These are phyloP conservation scores for Frankliniella intonsa DNA, from an alignment of 2,888 invertebrate genomes.

Conservation along the genomic window DNA sequence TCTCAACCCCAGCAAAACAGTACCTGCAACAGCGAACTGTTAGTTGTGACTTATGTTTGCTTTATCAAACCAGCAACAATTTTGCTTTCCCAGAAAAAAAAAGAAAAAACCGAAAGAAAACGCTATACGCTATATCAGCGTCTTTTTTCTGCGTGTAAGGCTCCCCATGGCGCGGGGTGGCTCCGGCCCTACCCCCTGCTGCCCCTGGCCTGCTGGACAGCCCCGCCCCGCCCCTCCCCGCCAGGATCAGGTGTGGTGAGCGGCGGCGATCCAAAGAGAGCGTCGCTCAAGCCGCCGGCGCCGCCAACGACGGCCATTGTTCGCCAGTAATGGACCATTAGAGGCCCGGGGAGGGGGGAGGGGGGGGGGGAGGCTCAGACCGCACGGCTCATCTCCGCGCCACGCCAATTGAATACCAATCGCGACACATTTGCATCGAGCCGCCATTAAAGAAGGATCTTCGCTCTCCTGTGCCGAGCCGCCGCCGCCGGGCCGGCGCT, in stretches of 20 bases:
- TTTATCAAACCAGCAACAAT: too few relatives aligned
- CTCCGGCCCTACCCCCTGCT: too few relatives aligned
- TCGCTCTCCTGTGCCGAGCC: not conserved
- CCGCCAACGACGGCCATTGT: not conserved
- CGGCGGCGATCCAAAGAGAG: not conserved
- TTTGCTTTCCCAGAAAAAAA: too few relatives aligned
- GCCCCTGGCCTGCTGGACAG: too few relatives aligned
- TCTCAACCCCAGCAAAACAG: too few relatives aligned
- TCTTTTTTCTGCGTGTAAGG: too few relatives aligned
- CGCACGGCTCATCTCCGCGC: constrained; percentile 6
- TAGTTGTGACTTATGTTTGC: too few relatives aligned
- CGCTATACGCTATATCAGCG: too few relatives aligned
- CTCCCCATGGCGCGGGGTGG: not conserved
- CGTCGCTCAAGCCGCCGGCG: not conserved
- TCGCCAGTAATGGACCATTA: not conserved
- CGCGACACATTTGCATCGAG: constrained; percentile 15
- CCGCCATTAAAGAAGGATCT: not conserved
- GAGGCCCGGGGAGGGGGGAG: not conserved
- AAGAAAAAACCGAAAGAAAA: too few relatives aligned
- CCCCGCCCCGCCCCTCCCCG: too few relatives aligned
- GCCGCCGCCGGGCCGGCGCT: too few relatives aligned
- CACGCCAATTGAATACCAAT: constrained; percentile 14
- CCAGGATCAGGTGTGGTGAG: not conserved
- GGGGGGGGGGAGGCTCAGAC: not conserved
- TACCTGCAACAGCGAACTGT: too few relatives aligned